These are phyloP conservation scores for Lacerta agilis DNA, from an alignment of 2,797 vertebrate species.

Conservation along the genomic window DNA sequence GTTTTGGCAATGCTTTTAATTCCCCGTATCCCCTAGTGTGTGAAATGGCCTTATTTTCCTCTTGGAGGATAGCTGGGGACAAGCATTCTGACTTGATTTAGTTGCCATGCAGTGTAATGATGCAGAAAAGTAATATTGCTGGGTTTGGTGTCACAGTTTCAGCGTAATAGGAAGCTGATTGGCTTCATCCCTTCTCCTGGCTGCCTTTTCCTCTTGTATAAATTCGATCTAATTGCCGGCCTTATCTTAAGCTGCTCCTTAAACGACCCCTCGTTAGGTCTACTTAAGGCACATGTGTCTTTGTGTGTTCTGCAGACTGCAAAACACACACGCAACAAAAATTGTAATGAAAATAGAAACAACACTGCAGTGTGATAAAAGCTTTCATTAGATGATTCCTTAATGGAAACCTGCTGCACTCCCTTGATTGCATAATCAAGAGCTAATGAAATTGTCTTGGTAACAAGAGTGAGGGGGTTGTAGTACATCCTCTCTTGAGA, in stretches of 20 bases:
- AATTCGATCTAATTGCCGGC: conserved; percentile 64
- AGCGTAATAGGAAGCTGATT: conserved; percentile 39
- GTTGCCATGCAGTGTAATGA: conserved; percentile 42
- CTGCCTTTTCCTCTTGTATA: conserved; percentile 46
- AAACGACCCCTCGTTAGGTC: conserved; percentile 72
- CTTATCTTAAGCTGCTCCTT: conserved; percentile 70
- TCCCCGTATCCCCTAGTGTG: background rate
- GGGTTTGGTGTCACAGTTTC: conserved; percentile 45
- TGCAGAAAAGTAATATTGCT: conserved; percentile 44
- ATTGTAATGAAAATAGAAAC: conserved; percentile 59
- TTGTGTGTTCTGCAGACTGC: conserved; percentile 54
- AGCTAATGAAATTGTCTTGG: conserved; percentile 83
- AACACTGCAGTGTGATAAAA: conserved; percentile 61
- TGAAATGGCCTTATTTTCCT: conserved; percentile 23
- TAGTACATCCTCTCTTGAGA: conserved; percentile 76
- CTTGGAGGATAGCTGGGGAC: background rate
- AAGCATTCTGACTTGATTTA: conserved; percentile 40
- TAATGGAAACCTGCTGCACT: conserved; percentile 75
- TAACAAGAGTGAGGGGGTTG: conserved; percentile 73
- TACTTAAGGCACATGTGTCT: conserved; percentile 69
- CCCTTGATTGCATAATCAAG: conserved; percentile 81
- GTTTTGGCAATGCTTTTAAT: background rate
- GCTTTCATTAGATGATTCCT: conserved; percentile 72
- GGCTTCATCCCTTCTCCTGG: conserved; percentile 38
- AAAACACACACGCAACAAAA: conserved; percentile 11